A percentile compares a stretch with the other conserved stretches of the same genome.
These are phyloP conservation scores for Uria lomvia DNA, from an alignment of 2,113 vertebrate species.

Conservation along the genomic window DNA sequence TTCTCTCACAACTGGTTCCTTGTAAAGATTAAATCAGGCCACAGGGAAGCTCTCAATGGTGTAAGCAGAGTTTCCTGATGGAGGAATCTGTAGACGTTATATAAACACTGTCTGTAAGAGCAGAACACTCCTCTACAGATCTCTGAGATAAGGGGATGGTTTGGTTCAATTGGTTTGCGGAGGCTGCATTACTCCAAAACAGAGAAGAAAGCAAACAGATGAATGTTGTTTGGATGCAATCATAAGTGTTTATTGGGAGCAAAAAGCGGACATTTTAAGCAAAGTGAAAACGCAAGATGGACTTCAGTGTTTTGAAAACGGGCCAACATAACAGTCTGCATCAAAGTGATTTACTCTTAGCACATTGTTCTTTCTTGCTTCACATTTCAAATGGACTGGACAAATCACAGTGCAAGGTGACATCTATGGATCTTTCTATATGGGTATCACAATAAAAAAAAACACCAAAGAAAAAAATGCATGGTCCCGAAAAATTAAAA, in stretches of 20 bases:
- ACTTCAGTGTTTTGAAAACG: background rate
- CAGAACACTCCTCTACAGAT: background rate
- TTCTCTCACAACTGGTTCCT: background rate
- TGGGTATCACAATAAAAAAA: background rate
- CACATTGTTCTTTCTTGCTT: background rate
- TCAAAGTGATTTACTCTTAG: background rate
- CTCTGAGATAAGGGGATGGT: background rate
- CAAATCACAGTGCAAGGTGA: background rate
- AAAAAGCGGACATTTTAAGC: background rate
- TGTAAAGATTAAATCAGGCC: background rate
- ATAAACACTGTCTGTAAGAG: background rate
- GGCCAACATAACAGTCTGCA: background rate
- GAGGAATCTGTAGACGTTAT: background rate
- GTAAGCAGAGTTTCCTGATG: background rate
- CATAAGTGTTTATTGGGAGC: background rate
- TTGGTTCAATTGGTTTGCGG: background rate
- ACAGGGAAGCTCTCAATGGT: background rate
- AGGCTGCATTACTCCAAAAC: background rate
- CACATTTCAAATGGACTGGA: background rate
- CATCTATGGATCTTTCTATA: background rate
- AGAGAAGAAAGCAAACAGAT: background rate
- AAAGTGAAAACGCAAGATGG: background rate
- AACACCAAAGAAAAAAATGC: background rate
- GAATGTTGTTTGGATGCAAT: background rate
- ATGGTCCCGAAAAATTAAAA: rapidly evolving